Evolutionary conservation across 2,113 vertebrate species (phyloP).

Genomic region (Antidorcas marsupialis): DNA sequence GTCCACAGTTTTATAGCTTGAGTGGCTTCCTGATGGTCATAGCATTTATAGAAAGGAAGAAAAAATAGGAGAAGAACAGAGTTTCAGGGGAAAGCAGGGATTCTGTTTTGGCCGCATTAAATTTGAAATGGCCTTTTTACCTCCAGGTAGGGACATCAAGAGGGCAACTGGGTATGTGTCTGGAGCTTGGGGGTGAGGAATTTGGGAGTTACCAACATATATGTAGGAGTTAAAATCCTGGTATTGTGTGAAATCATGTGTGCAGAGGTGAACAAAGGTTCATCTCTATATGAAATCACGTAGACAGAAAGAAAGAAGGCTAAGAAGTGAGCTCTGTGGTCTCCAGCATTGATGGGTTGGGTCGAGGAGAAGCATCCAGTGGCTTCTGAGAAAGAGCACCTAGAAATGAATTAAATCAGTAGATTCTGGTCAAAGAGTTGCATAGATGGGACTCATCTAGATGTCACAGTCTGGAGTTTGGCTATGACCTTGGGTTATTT

Average conservation of each 20-base stretch:
- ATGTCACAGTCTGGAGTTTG: constrained; percentile 5
- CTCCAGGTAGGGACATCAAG: not conserved
- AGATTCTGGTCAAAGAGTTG: not conserved
- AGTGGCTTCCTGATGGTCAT: not conserved
- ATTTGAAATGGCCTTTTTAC: not conserved
- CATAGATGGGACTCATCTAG: not conserved
- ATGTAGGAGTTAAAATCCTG: not conserved
- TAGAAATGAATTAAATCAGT: not conserved
- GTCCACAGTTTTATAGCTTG: not conserved
- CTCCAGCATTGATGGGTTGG: not conserved
- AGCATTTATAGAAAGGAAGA: not conserved
- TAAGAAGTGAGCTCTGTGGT: not conserved
- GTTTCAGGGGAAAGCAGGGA: not conserved
- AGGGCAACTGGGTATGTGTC: not conserved
- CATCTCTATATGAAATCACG: not conserved
- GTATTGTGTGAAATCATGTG: not conserved
- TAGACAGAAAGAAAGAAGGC: not conserved
- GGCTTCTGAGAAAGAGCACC: not conserved
- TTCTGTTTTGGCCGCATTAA: not conserved
- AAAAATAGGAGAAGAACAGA: not conserved
- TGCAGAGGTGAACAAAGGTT: not conserved
- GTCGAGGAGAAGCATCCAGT: not conserved
- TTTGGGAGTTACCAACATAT: not conserved
- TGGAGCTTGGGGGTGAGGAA: not conserved
- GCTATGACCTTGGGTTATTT: not conserved